Evolutionary conservation across 1,140 invertebrate genomes (phyloP).

Genomic region (Zaprionus davidi): DNA sequence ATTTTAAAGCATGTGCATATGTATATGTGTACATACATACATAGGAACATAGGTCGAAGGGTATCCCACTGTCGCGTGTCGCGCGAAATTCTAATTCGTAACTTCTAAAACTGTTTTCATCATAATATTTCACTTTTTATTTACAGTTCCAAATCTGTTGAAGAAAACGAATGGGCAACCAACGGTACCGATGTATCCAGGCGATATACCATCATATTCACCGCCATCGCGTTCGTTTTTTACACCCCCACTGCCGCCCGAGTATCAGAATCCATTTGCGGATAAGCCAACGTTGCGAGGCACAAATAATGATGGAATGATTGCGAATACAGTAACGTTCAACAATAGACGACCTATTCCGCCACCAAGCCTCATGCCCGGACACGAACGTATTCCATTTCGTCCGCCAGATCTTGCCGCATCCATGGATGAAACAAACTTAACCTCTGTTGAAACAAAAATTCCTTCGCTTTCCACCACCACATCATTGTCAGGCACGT

Average conservation of each 20-base stretch:
- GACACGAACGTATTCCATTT: slow-evolving; percentile 91
- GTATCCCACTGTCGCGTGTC: no score
- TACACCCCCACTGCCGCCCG: slow-evolving; percentile 91
- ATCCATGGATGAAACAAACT: slow-evolving; percentile 14
- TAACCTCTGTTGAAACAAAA: slow-evolving; percentile 37
- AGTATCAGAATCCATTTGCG: slow-evolving; percentile 92
- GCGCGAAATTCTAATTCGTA: no score
- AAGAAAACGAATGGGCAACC: slow-evolving; percentile 84
- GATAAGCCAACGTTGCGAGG: slow-evolving; percentile 92
- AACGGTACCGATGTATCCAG: slow-evolving; percentile 85
- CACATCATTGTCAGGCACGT: slow-evolving; percentile 1
- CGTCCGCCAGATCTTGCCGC: slow-evolving; percentile 85
- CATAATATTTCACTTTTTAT: background rate
- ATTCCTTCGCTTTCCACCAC: slow-evolving; percentile 41
- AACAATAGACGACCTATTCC: slow-evolving; percentile 89
- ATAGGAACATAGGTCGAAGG: no score
- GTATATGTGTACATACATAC: no score
- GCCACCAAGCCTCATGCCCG: slow-evolving; percentile 90
- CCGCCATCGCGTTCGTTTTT: slow-evolving; percentile 91
- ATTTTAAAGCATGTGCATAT: no score
- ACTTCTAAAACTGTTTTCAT: no score
- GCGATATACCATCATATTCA: slow-evolving; percentile 91
- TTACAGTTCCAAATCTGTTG: slow-evolving; percentile 79
- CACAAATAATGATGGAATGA: slow-evolving; percentile 85
- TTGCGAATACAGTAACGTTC: slow-evolving; percentile 85